These are phyloP conservation scores for Solea senegalensis DNA, from an alignment of 2,113 vertebrate genomes.

Conservation along the genomic window DNA sequence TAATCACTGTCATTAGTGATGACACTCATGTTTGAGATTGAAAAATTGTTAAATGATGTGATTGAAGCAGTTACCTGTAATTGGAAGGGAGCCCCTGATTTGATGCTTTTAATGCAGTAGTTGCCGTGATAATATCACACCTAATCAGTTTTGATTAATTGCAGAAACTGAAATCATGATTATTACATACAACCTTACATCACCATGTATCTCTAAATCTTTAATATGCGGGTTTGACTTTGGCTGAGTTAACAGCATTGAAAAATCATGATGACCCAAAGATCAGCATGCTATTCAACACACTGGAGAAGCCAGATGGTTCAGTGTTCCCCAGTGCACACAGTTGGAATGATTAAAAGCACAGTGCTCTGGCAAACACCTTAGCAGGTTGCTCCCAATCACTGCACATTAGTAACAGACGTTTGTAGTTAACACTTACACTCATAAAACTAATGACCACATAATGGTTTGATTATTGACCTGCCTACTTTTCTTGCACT, in stretches of 20 bases:
- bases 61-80: slow-evolving; percentile 4
- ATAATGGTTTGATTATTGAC: slow-evolving; percentile 54
- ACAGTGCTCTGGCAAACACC: slow-evolving; percentile 39
- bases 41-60: not conserved
- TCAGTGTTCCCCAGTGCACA: slow-evolving; percentile 53
- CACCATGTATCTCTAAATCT: slow-evolving; percentile 1
- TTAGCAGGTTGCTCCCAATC: slow-evolving; percentile 45
- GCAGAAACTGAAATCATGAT: slow-evolving; percentile 1
- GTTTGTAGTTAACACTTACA: slow-evolving; percentile 55
- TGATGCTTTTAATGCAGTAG: not conserved
- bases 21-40: slow-evolving; percentile 1
- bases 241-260: not conserved
- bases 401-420: slow-evolving; percentile 51
- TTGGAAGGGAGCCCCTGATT: slow-evolving; percentile 25
- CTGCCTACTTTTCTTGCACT: slow-evolving; percentile 11
- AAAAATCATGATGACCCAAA: slow-evolving; percentile 39
- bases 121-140: slow-evolving; percentile 5
- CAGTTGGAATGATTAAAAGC: slow-evolving; percentile 52
- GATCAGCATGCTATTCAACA: slow-evolving; percentile 40
- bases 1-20: not conserved
- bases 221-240: slow-evolving; percentile 8
- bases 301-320: slow-evolving; percentile 53
- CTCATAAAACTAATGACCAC: slow-evolving; percentile 50
- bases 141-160: slow-evolving; percentile 22
- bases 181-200: not conserved